A percentile compares a stretch with the other conserved stretches of the same genome.
Conservation (phyloP, 2,797 vertebrate genomes). For the Sparidentex hasta region DNA sequence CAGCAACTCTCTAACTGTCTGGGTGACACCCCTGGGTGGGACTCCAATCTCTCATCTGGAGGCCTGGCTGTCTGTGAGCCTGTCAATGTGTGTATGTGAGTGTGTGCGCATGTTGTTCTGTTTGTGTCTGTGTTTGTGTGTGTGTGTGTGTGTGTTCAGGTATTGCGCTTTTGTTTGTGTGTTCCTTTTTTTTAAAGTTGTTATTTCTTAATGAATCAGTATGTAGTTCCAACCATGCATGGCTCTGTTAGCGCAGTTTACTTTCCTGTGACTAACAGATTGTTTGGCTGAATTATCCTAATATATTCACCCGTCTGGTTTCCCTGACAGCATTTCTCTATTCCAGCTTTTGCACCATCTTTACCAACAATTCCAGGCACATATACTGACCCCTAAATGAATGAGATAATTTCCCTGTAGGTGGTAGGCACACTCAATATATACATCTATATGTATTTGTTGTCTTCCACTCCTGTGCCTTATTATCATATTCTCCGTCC, state of each 20-base stretch:
- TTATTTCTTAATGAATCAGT: slow-evolving; percentile 20
- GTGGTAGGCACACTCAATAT: slow-evolving; percentile 9
- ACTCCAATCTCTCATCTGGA: slow-evolving; percentile 87
- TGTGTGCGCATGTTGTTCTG: slow-evolving; percentile 32
- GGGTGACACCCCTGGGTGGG: slow-evolving; percentile 91
- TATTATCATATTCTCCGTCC: slow-evolving; percentile 65
- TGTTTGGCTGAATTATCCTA: slow-evolving; percentile 24
- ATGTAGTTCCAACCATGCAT: slow-evolving; percentile 1
- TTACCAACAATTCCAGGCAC: slow-evolving; percentile 31
- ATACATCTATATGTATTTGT: slow-evolving; percentile 2
- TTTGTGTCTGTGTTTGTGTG: slow-evolving; percentile 35
- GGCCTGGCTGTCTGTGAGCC: slow-evolving; percentile 79
- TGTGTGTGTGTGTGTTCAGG: slow-evolving; percentile 26
- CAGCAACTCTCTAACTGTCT: slow-evolving; percentile 96
- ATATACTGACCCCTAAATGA: slow-evolving; percentile 31
- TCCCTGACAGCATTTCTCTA: neutral
- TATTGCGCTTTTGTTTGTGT: slow-evolving; percentile 11
- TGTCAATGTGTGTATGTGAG: slow-evolving; percentile 60
- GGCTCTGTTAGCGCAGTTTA: slow-evolving; percentile 3
- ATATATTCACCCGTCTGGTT: slow-evolving; percentile 48
- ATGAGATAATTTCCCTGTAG: slow-evolving; percentile 38
- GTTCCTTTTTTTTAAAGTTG: neutral
- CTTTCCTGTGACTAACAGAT: slow-evolving; percentile 34
- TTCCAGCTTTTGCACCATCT: slow-evolving; percentile 30
- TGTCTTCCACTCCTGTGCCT: slow-evolving; percentile 24